A percentile compares a stretch with the other conserved stretches of the same genome.
Conservation (phyloP, 2,797 vertebrate species). For the Lutjanus argentimaculatus region DNA sequence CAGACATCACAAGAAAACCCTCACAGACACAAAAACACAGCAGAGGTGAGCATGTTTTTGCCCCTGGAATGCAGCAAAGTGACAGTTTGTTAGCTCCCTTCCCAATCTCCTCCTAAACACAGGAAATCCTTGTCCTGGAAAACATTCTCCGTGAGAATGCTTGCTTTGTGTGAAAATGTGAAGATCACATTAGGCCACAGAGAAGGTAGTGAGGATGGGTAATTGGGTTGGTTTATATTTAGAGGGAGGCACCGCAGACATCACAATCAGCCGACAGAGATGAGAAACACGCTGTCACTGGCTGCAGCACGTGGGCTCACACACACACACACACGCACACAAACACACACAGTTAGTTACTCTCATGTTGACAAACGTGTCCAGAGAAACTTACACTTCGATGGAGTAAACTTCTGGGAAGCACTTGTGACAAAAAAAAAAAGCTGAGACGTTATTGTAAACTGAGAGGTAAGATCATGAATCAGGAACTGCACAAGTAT, state of each 20-base stretch:
- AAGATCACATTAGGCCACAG: slow-evolving; percentile 73
- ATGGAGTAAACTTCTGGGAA: not conserved
- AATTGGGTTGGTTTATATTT: slow-evolving; percentile 81
- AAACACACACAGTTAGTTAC: slow-evolving; percentile 5
- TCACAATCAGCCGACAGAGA: slow-evolving; percentile 51
- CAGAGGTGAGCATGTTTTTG: slow-evolving; percentile 39
- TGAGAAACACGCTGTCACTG: slow-evolving; percentile 35
- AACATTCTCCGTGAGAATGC: slow-evolving; percentile 50
- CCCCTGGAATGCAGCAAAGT: slow-evolving; percentile 49
- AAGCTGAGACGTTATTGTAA: not conserved
- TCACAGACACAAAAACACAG: slow-evolving; percentile 31
- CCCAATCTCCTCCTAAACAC: slow-evolving; percentile 66
- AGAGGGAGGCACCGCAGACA: slow-evolving; percentile 62
- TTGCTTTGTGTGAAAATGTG: slow-evolving; percentile 66
- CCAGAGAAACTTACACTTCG: slow-evolving; percentile 10
- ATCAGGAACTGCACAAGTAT: slow-evolving; percentile 11
- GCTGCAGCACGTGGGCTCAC: slow-evolving; percentile 23
- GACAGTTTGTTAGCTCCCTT: slow-evolving; percentile 43
- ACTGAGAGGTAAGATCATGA: slow-evolving; percentile 10
- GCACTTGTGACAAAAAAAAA: slow-evolving; percentile 3
- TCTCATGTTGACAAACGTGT: slow-evolving; percentile 22
- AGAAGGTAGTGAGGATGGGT: slow-evolving; percentile 70
- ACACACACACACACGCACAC: slow-evolving; percentile 35
- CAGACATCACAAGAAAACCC: slow-evolving; percentile 18
- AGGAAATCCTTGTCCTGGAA: slow-evolving; percentile 69